phyloP scores from a whole-genome alignment of 2,797 vertebrate species.

The Enoplosus armatus region DNA sequence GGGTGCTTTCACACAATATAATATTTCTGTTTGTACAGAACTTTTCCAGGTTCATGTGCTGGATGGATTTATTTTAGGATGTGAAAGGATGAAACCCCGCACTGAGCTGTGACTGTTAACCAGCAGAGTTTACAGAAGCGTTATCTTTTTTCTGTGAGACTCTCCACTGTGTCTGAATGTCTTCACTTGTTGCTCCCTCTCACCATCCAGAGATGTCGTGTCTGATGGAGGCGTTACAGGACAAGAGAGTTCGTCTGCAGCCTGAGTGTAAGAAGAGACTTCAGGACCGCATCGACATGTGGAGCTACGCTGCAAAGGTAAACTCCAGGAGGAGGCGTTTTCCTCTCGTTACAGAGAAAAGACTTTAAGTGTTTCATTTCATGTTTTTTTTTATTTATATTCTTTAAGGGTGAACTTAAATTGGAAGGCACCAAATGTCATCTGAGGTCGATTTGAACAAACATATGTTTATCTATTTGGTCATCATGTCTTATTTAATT shows the following conservation, averaged over 20 bases:
- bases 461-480: neutral
- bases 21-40: neutral
- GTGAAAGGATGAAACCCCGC: neutral
- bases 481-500: neutral
- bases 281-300: conserved; percentile 98
- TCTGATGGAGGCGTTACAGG: conserved; percentile 95
- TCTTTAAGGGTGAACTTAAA: neutral
- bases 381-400: neutral
- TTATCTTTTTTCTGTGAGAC: neutral
- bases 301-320: conserved; percentile 98
- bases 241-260: conserved; percentile 94
- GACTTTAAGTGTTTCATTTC: neutral
- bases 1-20: conserved; percentile 70
- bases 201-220: conserved; percentile 94
- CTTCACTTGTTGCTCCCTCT: neutral
- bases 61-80: too few species aligned
- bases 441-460: neutral
- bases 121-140: neutral
- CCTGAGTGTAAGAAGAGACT: conserved; percentile 98
- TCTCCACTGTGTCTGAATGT: neutral
- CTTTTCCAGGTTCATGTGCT: neutral
- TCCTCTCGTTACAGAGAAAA: neutral
- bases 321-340: neutral
- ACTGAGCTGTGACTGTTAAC: neutral
- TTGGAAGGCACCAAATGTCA: neutral